Percentiles rank a stretch among this genome's conserved stretches.
These are phyloP conservation scores for Ophioderma brevispina DNA, from an alignment of 35 echinoderm and acorn worm species.

Conservation along the genomic window DNA sequence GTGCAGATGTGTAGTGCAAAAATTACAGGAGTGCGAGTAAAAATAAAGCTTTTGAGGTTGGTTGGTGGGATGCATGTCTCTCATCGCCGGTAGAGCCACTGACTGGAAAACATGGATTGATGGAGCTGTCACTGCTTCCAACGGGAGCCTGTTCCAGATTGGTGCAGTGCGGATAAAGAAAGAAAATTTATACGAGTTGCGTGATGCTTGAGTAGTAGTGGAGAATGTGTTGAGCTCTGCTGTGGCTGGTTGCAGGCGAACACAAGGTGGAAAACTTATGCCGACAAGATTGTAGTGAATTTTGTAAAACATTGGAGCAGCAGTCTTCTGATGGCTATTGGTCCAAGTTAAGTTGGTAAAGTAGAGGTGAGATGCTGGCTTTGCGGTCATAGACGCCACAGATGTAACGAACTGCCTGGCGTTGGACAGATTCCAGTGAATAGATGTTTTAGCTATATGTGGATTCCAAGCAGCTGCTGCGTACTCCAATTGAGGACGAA, in stretches of 20 bases:
- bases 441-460: slow-evolving; percentile 22
- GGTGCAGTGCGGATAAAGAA: slow-evolving; percentile 22
- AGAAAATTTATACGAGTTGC: neutral
- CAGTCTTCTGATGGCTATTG: slow-evolving; percentile 9
- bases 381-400: neutral
- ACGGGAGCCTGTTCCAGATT: slow-evolving; percentile 14
- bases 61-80: neutral
- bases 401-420: slow-evolving; percentile 14
- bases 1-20: neutral
- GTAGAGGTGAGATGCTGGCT: slow-evolving; percentile 4
- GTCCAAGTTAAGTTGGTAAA: slow-evolving; percentile 6
- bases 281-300: slow-evolving; percentile 1
- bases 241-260: neutral
- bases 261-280: slow-evolving; percentile 11
- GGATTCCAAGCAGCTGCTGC: slow-evolving; percentile 33
- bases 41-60: neutral
- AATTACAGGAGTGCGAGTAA: neutral
- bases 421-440: slow-evolving; percentile 24
- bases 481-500: slow-evolving; percentile 57
- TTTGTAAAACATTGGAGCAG: slow-evolving; percentile 19
- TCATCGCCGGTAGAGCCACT: neutral
- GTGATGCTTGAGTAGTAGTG: neutral
- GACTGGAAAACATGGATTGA: neutral
- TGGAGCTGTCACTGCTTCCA: slow-evolving; percentile 23
- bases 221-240: neutral